A percentile compares a stretch with the other conserved stretches of the same genome.
Evolutionary conservation across 2,797 vertebrate species (phyloP).

Genomic region (Pyrrhura leucotis): DNA sequence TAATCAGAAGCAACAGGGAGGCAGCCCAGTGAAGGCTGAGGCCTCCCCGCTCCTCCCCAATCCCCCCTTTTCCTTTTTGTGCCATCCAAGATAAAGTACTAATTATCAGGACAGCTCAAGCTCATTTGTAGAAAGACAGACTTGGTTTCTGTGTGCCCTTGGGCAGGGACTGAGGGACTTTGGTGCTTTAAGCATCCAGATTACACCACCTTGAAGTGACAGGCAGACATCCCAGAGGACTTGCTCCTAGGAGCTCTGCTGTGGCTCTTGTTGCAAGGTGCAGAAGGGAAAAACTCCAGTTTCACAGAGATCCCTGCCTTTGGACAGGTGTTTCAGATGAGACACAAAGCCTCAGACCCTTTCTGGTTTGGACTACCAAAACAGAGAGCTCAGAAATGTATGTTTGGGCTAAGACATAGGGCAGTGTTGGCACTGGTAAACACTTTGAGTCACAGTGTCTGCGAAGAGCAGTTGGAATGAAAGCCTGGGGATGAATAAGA

Average conservation of each 20-base stretch:
- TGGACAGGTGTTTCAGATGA: not conserved
- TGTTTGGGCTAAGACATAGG: not conserved
- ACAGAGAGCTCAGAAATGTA: not conserved
- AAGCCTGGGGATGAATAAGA: not conserved
- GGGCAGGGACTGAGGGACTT: slow-evolving; percentile 54
- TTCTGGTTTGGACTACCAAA: not conserved
- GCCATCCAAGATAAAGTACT: slow-evolving; percentile 62
- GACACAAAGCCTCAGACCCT: not conserved
- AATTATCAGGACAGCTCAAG: slow-evolving; percentile 74
- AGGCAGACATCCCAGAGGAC: not conserved
- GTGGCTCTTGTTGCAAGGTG: not conserved
- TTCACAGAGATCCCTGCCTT: not conserved
- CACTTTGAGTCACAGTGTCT: not conserved
- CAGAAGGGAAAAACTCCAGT: not conserved
- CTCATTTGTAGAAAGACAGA: slow-evolving; percentile 68
- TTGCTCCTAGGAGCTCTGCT: not conserved
- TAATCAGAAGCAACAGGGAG: slow-evolving; percentile 59
- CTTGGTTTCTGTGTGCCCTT: slow-evolving; percentile 41
- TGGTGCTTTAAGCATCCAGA: slow-evolving; percentile 47
- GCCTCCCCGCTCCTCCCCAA: not conserved
- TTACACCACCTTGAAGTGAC: slow-evolving; percentile 59
- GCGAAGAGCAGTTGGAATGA: not conserved
- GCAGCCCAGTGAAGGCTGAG: slow-evolving; percentile 32
- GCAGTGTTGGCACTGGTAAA: not conserved
- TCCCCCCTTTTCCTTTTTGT: slow-evolving; percentile 10